Evolutionary conservation across 2,797 vertebrate species (phyloP).

Genomic region (Enteromius viviparus): DNA sequence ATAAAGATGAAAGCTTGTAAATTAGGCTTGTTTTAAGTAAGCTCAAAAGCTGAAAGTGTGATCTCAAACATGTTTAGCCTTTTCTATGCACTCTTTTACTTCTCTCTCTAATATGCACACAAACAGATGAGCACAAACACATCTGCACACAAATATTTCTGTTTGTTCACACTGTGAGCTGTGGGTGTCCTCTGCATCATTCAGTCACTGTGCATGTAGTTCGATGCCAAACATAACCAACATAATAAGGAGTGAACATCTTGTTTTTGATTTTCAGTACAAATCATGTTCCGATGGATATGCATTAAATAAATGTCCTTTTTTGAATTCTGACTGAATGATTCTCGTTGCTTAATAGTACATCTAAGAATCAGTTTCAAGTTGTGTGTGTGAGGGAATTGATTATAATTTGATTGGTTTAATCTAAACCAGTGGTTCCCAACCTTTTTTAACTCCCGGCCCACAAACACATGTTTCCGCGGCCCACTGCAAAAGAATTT

Average conservation of each 20-base stretch:
- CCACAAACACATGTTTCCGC: too few relatives aligned
- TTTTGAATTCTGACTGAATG: neutral
- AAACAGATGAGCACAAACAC: constrained; percentile 16
- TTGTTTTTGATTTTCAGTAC: neutral
- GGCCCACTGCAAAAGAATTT: too few relatives aligned
- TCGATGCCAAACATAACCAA: neutral
- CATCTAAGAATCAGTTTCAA: neutral
- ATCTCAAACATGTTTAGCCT: neutral
- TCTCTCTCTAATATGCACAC: neutral
- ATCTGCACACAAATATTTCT: constrained; percentile 11
- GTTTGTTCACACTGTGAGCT: constrained; percentile 1
- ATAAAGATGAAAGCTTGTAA: neutral
- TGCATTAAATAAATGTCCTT: neutral
- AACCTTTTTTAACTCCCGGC: too few relatives aligned
- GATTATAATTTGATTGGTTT: neutral
- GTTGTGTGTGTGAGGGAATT: neutral
- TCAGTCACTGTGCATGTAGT: neutral
- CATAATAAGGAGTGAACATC: neutral
- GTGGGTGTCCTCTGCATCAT: constrained; percentile 11
- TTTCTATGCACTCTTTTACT: neutral
- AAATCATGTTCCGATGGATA: neutral
- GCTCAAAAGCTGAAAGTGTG: neutral
- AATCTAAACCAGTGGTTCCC: neutral
- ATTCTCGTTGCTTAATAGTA: neutral
- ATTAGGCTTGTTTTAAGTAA: neutral